Percentiles rank a stretch among this genome's conserved stretches.
These are phyloP conservation scores for Rhagonycha lutea DNA, from an alignment of 2,888 invertebrate genomes.

Conservation along the genomic window DNA sequence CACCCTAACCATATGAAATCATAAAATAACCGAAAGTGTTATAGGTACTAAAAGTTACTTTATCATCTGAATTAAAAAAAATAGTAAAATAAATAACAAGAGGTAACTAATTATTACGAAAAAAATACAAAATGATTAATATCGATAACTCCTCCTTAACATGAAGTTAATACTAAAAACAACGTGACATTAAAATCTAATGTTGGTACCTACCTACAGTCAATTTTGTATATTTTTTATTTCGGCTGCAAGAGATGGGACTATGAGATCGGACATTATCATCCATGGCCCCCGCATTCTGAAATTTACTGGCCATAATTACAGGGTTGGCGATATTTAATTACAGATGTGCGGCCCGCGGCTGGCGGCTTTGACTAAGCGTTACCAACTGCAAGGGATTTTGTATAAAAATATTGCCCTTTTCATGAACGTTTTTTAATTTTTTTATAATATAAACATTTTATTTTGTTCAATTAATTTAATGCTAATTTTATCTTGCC, in stretches of 20 bases:
- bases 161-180: constrained; percentile 13
- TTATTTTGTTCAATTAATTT: not conserved
- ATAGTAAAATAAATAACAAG: not conserved
- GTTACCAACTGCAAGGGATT: constrained; percentile 27
- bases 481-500: not conserved
- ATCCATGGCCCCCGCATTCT: constrained; percentile 63
- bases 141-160: constrained; percentile 12
- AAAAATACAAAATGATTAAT: constrained; percentile 19
- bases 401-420: constrained; percentile 12
- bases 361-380: constrained; percentile 36
- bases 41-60: not conserved
- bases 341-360: constrained; percentile 67
- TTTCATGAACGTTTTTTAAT: not conserved
- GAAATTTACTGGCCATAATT: constrained; percentile 86
- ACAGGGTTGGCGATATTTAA: constrained; percentile 81
- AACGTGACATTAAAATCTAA: constrained; percentile 30
- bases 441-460: constrained; percentile 4
- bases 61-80: not conserved
- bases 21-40: not conserved
- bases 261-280: constrained; percentile 59
- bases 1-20: not conserved
- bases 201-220: constrained; percentile 35
- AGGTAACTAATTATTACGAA: constrained; percentile 2
- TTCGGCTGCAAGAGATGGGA: constrained; percentile 45
- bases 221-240: constrained; percentile 37